Evolutionary conservation across 2,797 vertebrate species (phyloP), one percentile per base, ranked within the genome.

Genomic region (Oryzias sinensis): DNA sequence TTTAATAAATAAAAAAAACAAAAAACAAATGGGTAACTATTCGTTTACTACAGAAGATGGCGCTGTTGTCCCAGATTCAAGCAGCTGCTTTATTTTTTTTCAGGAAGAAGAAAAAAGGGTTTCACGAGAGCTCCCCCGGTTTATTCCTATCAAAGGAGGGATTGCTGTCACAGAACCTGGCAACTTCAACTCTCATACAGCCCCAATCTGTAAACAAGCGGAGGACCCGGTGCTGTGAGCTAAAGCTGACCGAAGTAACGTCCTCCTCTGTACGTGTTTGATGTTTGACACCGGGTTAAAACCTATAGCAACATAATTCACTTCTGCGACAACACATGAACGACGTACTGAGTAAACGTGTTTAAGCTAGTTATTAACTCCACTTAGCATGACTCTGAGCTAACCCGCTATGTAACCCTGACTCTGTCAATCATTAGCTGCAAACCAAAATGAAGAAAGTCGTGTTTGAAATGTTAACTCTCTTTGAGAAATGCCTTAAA

Each of bases 151-250:
- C 42, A 48, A 25, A 63, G 63, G 67, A 57, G 43, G 77, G 70
- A 55, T 65, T 47, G 2, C 13, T 33, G 20, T 42, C 5, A 14
- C 3, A n/a, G 3, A 20, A 88, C 33, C 72, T 86, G 86, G 84
- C 84, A 86, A 82, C 84, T 58, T 49, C 14, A 6, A 6, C 47
- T 67, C 71, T 65, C 24, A 44, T 3, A 4, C 53, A 56, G 40
- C 43, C 41, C 47, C 5, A 49, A 45, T 54, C 76, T 79, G 18
- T 54, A 75, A 79, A 74, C 83, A 76, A 72, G 58, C 52, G 62
- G 60, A 70, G 72, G 50, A 43, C 6, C 43, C 4, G 44, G 41
- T 17, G 42, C 27, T 45, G 69, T 60, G 20, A 70, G 76, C 63
- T 49, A 54, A 45, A 20, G 59, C 61, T 13, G 17, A 4, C 53